A percentile compares a stretch with the other conserved stretches of the same genome.
Evolutionary conservation across 2,113 vertebrate genomes (phyloP).

Genomic region (Heliornis fulica): DNA sequence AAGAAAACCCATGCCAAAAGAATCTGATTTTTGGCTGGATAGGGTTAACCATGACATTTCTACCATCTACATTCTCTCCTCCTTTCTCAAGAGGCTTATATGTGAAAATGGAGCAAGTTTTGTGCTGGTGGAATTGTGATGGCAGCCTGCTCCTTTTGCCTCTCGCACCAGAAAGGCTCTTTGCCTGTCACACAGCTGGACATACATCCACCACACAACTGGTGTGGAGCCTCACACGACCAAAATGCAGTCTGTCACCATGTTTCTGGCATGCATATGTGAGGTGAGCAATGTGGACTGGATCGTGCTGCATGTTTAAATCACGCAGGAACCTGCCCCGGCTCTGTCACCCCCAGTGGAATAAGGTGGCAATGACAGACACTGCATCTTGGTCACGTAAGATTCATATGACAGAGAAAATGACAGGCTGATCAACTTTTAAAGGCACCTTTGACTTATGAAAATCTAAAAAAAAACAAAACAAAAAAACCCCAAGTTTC

Average conservation of each 20-base stretch:
- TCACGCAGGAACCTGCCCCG: not conserved
- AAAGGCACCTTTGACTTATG: not conserved
- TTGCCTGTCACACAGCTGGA: not conserved
- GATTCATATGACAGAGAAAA: not conserved
- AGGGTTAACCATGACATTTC: not conserved
- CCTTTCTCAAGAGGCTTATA: not conserved
- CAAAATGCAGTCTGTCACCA: conserved; percentile 12
- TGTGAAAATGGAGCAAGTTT: not conserved
- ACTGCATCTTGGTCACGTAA: not conserved
- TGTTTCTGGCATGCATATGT: not conserved
- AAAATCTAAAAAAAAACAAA: too few relatives aligned
- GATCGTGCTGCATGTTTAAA: not conserved
- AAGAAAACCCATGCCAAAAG: not conserved
- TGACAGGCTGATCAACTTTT: not conserved
- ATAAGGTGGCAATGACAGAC: not conserved
- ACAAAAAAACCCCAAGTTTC: too few relatives aligned
- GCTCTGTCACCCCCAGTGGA: not conserved
- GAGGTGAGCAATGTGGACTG: not conserved
- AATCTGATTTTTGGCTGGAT: not conserved
- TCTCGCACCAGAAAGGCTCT: not conserved
- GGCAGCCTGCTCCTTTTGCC: not conserved
- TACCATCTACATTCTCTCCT: not conserved
- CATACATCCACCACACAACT: not conserved
- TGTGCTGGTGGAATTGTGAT: not conserved
- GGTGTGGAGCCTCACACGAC: not conserved